phyloP scores from a whole-genome alignment of 92 coral and sea anemone genomes.

The Nematostella vectensis region DNA sequence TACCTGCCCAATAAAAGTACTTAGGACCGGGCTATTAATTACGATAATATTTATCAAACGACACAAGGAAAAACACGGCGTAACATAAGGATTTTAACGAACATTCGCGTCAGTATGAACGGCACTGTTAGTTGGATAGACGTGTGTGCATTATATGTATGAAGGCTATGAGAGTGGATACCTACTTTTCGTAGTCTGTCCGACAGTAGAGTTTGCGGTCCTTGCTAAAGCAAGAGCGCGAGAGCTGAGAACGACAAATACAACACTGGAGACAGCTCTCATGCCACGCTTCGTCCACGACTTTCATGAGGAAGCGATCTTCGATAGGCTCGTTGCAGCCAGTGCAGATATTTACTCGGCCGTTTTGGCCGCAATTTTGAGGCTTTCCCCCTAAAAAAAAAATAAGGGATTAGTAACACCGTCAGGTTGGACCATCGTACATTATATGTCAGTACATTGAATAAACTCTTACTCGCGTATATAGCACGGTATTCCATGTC shows the following conservation, averaged over 20 bases:
- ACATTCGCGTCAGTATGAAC: too few relatives aligned
- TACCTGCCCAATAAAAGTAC: constrained; percentile 35
- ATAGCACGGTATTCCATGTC: constrained; percentile 66
- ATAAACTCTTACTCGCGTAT: constrained; percentile 20
- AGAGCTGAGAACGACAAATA: constrained; percentile 76
- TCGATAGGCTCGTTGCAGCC: constrained; percentile 98
- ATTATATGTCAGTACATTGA: neutral
- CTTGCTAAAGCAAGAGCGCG: constrained; percentile 96
- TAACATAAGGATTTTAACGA: constrained; percentile 43
- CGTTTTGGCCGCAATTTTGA: constrained; percentile 76
- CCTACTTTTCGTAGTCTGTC: constrained; percentile 97
- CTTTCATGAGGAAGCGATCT: constrained; percentile 99
- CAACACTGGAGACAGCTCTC: constrained; percentile 98
- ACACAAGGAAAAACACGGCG: constrained; percentile 49
- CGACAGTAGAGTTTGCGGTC: constrained; percentile 96
- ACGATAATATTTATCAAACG: constrained; percentile 61
- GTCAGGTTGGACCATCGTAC: too few relatives aligned
- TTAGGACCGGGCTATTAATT: constrained; percentile 41
- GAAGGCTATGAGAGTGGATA: constrained; percentile 4
- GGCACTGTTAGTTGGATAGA: too few relatives aligned
- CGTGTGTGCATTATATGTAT: too few relatives aligned
- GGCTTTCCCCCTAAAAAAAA: constrained; percentile 53
- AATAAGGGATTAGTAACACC: neutral
- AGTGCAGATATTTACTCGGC: constrained; percentile 84
- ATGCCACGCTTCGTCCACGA: constrained; percentile 98